Conservation (phyloP, 2,797 vertebrate species). For the Delichon dasypus region DNA sequence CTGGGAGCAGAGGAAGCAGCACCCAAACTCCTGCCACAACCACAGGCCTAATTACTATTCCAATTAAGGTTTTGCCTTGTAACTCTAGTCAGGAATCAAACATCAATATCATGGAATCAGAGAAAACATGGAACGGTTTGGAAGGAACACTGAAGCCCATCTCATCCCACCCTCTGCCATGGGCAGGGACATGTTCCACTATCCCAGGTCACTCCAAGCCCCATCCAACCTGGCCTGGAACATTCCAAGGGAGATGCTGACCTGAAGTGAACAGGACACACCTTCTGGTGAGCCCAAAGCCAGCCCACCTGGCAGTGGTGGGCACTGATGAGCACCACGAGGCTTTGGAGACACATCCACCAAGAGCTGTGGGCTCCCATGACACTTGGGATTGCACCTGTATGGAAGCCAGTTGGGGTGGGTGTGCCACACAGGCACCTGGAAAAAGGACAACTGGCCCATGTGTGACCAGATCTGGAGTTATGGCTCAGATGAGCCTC, state of each 20-base stretch:
- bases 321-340: background rate
- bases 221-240: accelerated
- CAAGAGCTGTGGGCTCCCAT: accelerated
- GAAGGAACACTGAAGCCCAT: background rate
- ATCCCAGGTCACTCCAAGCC: background rate
- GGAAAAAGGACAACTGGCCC: background rate
- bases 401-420: accelerated
- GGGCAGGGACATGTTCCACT: background rate
- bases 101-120: no score
- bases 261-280: accelerated
- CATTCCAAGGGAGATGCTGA: background rate
- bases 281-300: background rate
- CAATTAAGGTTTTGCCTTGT: background rate
- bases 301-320: accelerated
- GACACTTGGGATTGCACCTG: background rate
- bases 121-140: background rate
- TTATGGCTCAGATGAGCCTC: background rate
- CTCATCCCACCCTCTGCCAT: background rate
- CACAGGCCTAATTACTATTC: background rate
- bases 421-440: background rate
- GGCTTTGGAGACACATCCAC: background rate
- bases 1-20: background rate
- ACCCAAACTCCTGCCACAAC: background rate
- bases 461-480: background rate
- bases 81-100: background rate